A percentile compares a stretch with the other conserved stretches of the same genome.
These are phyloP conservation scores for Choristoneura fumiferana DNA, from an alignment of 1,140 invertebrate genomes.

Conservation along the genomic window DNA sequence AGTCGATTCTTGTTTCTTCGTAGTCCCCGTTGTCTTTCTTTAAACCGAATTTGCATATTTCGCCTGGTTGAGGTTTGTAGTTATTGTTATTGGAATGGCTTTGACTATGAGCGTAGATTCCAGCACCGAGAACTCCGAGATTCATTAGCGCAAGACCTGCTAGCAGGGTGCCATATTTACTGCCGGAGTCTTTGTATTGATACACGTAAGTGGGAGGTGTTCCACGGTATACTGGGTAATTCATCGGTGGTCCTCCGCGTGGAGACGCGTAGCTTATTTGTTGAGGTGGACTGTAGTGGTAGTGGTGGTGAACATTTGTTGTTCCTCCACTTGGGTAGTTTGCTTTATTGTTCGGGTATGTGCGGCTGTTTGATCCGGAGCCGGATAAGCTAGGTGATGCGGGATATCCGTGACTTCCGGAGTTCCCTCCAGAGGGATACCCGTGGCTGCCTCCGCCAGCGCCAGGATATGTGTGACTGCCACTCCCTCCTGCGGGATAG, in stretches of 20 bases:
- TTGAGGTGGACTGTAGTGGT: slow-evolving; percentile 63
- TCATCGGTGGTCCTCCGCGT: slow-evolving; percentile 40
- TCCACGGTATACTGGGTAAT: slow-evolving; percentile 65
- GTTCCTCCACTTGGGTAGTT: slow-evolving; percentile 31
- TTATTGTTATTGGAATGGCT: slow-evolving; percentile 5
- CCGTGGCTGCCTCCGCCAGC: slow-evolving; percentile 17
- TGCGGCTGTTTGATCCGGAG: slow-evolving; percentile 26
- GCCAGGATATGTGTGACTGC: slow-evolving; percentile 33
- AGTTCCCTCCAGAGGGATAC: slow-evolving; percentile 15
- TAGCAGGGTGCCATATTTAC: slow-evolving; percentile 65
- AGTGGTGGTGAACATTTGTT: slow-evolving; percentile 54
- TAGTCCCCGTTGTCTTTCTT: slow-evolving; percentile 67
- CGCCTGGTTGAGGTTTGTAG: slow-evolving; percentile 51
- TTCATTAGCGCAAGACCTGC: slow-evolving; percentile 64
- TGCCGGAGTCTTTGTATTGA: slow-evolving; percentile 64
- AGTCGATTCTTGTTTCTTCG: slow-evolving; percentile 69
- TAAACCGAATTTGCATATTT: slow-evolving; percentile 65
- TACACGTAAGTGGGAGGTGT: slow-evolving; percentile 67
- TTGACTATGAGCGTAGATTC: slow-evolving; percentile 52
- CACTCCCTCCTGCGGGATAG: slow-evolving; percentile 36
- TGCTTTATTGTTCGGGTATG: slow-evolving; percentile 41
- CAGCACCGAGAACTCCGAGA: slow-evolving; percentile 55
- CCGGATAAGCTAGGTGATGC: slow-evolving; percentile 26
- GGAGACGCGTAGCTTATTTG: slow-evolving; percentile 54
- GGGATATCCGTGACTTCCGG: slow-evolving; percentile 21